Base-by-base conservation (phyloP, 1,140 invertebrate genomes). In the Nephila pilipes region DNA sequence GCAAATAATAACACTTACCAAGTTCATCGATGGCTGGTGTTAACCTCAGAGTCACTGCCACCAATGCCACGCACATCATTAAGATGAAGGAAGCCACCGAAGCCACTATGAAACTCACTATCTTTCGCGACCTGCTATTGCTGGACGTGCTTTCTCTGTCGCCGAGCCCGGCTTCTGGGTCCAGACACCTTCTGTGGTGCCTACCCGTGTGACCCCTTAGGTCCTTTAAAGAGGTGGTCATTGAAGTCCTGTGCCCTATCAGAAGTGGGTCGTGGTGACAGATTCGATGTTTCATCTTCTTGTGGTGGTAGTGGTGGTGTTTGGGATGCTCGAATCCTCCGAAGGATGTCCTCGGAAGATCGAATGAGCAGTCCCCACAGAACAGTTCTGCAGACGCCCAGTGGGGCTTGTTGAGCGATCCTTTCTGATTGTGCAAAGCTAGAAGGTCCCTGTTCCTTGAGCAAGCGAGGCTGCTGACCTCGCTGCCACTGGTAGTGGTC, bases 21-120 rank as follows among this genome's bases (percentile, higher is more conserved):
- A 98, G 98, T 95, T 98, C 98, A 95, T 98, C 98, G 94, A 98
- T 98, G 87, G 98, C 97, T 1, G 98, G 98, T 5, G 98, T 98
- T 97, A 98, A 98, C 60, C 98, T 96, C 4, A 98, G 96, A 0
- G 98, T 98, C 69, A 98, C 97, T 2, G 98, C 98, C 25, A 98
- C 98, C 46, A 98, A 96, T 87, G 98, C 96, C 93, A 98, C 96
- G 95, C 98, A 98, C 96, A 98, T 97, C 93, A 98, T 97, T n/a
- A 98, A 96, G 63, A 98, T 96, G 83, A 98, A 96, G 94, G 97
- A 97, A 75, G 98, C 98, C 85, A 94, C 94, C 16, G 94, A 92
- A 54, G 83, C 83, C 3, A 94, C 85, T 16, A 93, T 91, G 55
- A 87, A 55, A 55, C 87, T 90, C 85, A 94, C 93, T 38, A 94